Evolutionary conservation across 2,888 invertebrate species (phyloP), one percentile per base, ranked within the genome.

Genomic region (Tholera decimalis): DNA sequence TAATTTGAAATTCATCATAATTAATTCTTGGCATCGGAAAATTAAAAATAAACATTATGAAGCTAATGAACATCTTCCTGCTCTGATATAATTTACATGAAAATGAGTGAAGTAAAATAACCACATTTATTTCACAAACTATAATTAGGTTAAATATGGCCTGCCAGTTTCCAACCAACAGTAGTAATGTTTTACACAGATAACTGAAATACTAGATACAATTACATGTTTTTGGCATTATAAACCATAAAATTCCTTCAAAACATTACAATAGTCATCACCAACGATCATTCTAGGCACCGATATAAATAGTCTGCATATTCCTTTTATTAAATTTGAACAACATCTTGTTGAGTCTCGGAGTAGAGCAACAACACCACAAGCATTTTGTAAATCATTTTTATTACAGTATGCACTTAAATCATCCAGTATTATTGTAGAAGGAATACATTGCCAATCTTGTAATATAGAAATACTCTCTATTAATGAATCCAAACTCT

Each of bases 361-460:
- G 4, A 95, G 80, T 26, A 94, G 83, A 35, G 92, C 91, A 30
- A 91, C 85, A 66, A 92, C 67, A 50, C 92, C 93, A 88, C 93
- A 93, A 41, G 91, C 92, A 80, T 85, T 88, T 59, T 93, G 92
- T 59, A 92, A 70, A 65, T 86, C 80, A 30, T 83, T 84, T 58
- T 80, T 85, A 50, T 70, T 77, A 80, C 90, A 92, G 72, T 91
- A 95, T 55, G 85, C 84, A 83, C 85, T 83, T 59, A 95, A 69
- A 73, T 92, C 91, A 78, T 95, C 95, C 53, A 95, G 76, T 59
- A 95, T 93, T 53, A 95, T 90, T 57, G 92, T 89, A 56, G 85
- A 82, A 15, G 95, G 95, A 8, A 93, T 70, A 82, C 83, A 89
- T 79, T 93, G 87, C 95, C 95, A 95, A 51, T 89, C 84, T 1